A percentile compares a stretch with the other conserved stretches of the same genome.
These are phyloP conservation scores for Hemitrygon akajei DNA, from an alignment of 2,797 vertebrate species.

Conservation along the genomic window DNA sequence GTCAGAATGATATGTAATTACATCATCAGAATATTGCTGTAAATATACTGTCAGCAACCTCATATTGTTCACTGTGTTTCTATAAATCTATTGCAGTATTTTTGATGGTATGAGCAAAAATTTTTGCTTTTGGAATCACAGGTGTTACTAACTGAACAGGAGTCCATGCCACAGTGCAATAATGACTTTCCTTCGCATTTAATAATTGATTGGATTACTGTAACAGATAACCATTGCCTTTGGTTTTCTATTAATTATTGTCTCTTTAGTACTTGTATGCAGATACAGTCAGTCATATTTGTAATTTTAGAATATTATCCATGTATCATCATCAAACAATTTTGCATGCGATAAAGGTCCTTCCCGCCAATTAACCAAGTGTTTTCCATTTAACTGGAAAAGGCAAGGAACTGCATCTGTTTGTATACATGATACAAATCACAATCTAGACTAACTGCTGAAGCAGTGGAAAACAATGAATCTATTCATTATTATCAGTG, in stretches of 20 bases:
- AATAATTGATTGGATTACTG: not conserved
- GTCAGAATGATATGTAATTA: not conserved
- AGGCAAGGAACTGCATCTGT: not conserved
- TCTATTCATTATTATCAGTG: not conserved
- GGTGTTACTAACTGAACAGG: not conserved
- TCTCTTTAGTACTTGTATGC: not conserved
- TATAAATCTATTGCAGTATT: not conserved
- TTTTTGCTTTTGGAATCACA: not conserved
- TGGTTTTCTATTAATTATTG: not conserved
- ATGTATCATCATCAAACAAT: not conserved
- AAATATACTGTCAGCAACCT: not conserved
- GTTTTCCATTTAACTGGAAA: not conserved
- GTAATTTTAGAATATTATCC: not conserved
- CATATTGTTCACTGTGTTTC: not conserved
- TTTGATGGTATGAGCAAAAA: not conserved
- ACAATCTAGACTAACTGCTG: not conserved
- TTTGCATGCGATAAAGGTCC: not conserved
- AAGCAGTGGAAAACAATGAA: not conserved
- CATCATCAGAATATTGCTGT: not conserved
- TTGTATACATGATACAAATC: not conserved
- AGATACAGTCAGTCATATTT: not conserved
- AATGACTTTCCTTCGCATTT: not conserved
- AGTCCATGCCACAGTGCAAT: not conserved
- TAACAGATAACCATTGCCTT: not conserved
- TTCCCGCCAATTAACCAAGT: not conserved